Conservation (phyloP, 2,888 invertebrate species). For the Amitus sp. region DNA sequence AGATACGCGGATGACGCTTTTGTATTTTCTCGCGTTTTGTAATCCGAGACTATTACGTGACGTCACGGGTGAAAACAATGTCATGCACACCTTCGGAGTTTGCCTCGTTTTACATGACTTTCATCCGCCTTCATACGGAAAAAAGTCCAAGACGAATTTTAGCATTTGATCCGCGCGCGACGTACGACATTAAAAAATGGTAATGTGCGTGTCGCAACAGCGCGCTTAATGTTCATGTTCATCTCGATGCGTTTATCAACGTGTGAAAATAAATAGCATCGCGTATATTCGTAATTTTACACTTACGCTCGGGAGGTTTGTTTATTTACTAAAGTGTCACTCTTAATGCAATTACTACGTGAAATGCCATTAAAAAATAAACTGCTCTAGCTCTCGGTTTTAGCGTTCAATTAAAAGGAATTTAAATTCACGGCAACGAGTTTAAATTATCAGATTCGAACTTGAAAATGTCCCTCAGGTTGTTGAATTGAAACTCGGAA, state of each 20-base stretch:
- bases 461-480: too few species aligned
- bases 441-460: too few species aligned
- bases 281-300: slow-evolving; percentile 26
- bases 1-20: too few species aligned
- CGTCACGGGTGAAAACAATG: slow-evolving; percentile 60
- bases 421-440: neutral
- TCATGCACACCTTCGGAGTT: slow-evolving; percentile 54
- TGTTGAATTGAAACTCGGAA: too few species aligned
- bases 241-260: slow-evolving; percentile 18
- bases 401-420: neutral
- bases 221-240: slow-evolving; percentile 20
- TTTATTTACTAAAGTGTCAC: slow-evolving; percentile 38
- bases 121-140: too few species aligned
- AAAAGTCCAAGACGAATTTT: neutral
- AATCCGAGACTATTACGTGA: slow-evolving; percentile 53
- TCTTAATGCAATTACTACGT: slow-evolving; percentile 41
- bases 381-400: neutral
- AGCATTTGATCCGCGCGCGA: neutral
- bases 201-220: slow-evolving; percentile 18
- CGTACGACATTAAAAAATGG: neutral
- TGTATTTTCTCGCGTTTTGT: too few species aligned
- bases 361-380: slow-evolving; percentile 18
- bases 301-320: slow-evolving; percentile 28
- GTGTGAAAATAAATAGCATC: slow-evolving; percentile 37
- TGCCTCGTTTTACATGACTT: slow-evolving; percentile 23